Conservation (phyloP, 2,888 invertebrate species). For the Mythimna albipuncta region DNA sequence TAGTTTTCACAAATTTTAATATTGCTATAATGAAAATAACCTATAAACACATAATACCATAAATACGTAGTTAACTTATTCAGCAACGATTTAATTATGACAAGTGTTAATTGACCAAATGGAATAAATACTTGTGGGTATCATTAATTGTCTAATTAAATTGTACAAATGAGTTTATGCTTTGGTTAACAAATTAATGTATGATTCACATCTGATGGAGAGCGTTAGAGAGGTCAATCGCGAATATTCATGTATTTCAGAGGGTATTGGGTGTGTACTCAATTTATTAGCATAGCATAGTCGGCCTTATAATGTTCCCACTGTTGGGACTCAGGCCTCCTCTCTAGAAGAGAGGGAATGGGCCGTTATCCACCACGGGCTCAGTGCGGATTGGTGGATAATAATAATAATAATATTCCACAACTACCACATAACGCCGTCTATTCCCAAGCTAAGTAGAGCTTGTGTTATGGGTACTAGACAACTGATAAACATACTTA, state of each 20-base stretch:
- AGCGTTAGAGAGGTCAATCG: background rate
- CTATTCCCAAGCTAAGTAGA: too few relatives aligned
- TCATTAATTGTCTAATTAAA: constrained; percentile 7
- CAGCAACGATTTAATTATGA: background rate
- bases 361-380: too few relatives aligned
- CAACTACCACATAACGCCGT: too few relatives aligned
- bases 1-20: background rate
- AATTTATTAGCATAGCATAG: background rate
- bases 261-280: background rate
- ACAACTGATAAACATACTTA: too few relatives aligned
- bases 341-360: too few relatives aligned
- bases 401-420: too few relatives aligned
- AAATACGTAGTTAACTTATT: background rate
- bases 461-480: too few relatives aligned
- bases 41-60: too few relatives aligned
- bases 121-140: constrained; percentile 8
- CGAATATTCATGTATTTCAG: background rate
- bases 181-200: background rate
- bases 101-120: constrained; percentile 14
- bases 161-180: constrained; percentile 1
- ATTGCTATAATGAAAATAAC: background rate
- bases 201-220: background rate
- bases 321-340: too few relatives aligned
- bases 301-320: too few relatives aligned
- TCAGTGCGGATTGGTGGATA: too few relatives aligned